A percentile compares a stretch with the other conserved stretches of the same genome.
phyloP scores from a whole-genome alignment of 1,140 invertebrate genomes.

The Mizuhopecten yessoensis region DNA sequence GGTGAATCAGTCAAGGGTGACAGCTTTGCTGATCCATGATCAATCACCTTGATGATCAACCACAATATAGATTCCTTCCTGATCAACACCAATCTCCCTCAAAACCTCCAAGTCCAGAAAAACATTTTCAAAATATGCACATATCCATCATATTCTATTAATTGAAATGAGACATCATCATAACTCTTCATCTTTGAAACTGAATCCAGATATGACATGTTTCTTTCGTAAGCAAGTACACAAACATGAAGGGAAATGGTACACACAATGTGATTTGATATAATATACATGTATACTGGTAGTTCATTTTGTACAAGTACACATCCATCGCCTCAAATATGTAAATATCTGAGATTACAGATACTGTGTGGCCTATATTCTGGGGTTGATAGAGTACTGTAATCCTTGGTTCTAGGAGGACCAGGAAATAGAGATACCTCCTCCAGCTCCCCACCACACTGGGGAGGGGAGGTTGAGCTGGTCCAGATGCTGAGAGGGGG shows the following conservation, averaged over 20 bases:
- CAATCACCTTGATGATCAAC: not conserved
- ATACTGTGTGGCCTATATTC: not conserved
- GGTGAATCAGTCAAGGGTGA: not conserved
- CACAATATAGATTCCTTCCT: not conserved
- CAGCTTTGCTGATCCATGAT: not conserved
- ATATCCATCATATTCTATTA: too few relatives aligned
- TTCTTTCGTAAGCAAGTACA: not conserved
- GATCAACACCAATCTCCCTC: not conserved
- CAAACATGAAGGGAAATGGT: not conserved
- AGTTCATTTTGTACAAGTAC: too few relatives aligned
- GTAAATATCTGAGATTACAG: not conserved
- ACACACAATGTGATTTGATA: too few relatives aligned
- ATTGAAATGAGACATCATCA: too few relatives aligned
- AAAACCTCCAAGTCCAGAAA: too few relatives aligned
- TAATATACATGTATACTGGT: not conserved
- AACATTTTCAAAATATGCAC: too few relatives aligned
- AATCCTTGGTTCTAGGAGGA: not conserved
- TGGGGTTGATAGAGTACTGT: conserved; percentile 5
- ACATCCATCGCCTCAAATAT: too few relatives aligned
- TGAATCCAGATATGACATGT: too few relatives aligned
- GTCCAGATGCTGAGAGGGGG: conserved; percentile 11
- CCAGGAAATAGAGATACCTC: not conserved
- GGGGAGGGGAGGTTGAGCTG: not conserved
- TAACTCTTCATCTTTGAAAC: too few relatives aligned
- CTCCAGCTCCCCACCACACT: not conserved